Percentiles rank a stretch among this genome's conserved stretches.
Evolutionary conservation across 1,140 invertebrate species (phyloP).

Genomic region (Leptonema lineaticorne): DNA sequence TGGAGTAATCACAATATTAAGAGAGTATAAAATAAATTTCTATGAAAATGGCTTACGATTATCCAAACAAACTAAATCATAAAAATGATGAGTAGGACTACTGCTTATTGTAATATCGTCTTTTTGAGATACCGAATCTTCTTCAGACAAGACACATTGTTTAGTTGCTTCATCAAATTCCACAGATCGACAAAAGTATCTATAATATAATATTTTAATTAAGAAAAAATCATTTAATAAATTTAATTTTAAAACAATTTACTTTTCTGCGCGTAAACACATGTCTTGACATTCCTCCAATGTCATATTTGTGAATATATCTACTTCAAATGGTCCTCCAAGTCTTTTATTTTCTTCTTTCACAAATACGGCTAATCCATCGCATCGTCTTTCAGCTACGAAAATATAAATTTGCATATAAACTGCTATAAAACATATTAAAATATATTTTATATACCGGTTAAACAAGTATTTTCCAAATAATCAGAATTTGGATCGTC

Average conservation of each 20-base stretch:
- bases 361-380: slow-evolving; percentile 80
- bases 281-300: slow-evolving; percentile 81
- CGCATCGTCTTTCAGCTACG: slow-evolving; percentile 78
- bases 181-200: slow-evolving; percentile 86
- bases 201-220: slow-evolving; percentile 42
- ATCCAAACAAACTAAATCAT: slow-evolving; percentile 81
- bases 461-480: slow-evolving; percentile 87
- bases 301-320: slow-evolving; percentile 81
- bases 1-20: neutral
- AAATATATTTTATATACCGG: slow-evolving; percentile 64
- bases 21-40: neutral
- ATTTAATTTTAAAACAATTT: slow-evolving; percentile 47
- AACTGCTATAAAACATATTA: neutral
- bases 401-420: slow-evolving; percentile 33
- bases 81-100: slow-evolving; percentile 80
- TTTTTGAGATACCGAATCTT: slow-evolving; percentile 84
- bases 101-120: slow-evolving; percentile 79
- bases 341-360: slow-evolving; percentile 87
- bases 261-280: slow-evolving; percentile 77
- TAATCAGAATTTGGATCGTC: slow-evolving; percentile 87
- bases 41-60: slow-evolving; percentile 69
- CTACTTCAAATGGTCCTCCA: slow-evolving; percentile 83
- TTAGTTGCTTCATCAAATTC: slow-evolving; percentile 84
- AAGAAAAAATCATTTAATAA: slow-evolving; percentile 40
- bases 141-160: slow-evolving; percentile 83